Evolutionary conservation across 2,113 vertebrate species (phyloP).

Genomic region (Sander vitreus): DNA sequence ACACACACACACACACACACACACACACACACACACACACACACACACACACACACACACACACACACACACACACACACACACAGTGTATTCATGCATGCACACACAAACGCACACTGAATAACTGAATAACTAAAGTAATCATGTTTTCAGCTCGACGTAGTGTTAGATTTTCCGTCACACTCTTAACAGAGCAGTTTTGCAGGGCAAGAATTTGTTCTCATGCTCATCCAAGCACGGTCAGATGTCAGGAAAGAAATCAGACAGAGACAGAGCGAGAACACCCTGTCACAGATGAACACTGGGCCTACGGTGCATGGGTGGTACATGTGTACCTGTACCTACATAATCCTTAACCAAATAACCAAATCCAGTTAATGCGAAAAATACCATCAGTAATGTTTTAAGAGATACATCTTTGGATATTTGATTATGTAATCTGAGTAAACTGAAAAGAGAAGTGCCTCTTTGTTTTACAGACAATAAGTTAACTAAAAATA

Average conservation of each 20-base stretch:
- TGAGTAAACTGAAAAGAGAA: not conserved
- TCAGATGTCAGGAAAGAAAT: constrained; percentile 43
- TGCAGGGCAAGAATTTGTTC: constrained; percentile 38
- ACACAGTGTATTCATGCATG: not conserved
- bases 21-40: too few relatives aligned
- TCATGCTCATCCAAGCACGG: constrained; percentile 28
- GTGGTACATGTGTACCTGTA: not conserved
- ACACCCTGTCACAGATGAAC: not conserved
- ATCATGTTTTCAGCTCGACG: constrained; percentile 29
- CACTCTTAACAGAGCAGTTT: constrained; percentile 41
- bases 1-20: too few relatives aligned
- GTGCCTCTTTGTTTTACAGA: not conserved
- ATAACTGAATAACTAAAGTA: constrained; percentile 12
- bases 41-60: not conserved
- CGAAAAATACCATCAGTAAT: not conserved
- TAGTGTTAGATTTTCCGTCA: constrained; percentile 44
- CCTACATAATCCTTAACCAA: not conserved
- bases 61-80: not conserved
- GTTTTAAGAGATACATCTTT: not conserved
- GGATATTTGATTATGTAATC: not conserved
- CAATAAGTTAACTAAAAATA: not conserved
- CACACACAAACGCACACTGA: constrained; percentile 21
- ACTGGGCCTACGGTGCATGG: not conserved
- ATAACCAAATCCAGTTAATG: constrained; percentile 2
- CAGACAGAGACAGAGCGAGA: not conserved